Percentiles rank a stretch among this genome's conserved stretches.
phyloP scores from a whole-genome alignment of 53 echinoderm and acorn worm genomes.

The Antedon mediterranea region DNA sequence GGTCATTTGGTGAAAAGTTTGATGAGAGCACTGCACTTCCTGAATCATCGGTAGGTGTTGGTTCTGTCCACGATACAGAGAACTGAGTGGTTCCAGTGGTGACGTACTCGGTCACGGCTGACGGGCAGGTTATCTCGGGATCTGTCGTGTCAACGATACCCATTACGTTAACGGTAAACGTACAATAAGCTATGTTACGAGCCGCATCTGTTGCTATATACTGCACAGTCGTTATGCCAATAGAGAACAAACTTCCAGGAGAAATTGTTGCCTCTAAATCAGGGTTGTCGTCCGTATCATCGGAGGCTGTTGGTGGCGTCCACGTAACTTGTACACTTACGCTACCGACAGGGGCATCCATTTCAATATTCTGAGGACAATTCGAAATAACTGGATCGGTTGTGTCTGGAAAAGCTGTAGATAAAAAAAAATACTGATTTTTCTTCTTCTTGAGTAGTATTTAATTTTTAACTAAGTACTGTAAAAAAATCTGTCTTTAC shows the following conservation, averaged over 20 bases:
- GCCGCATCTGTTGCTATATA: background rate
- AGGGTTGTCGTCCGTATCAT: background rate
- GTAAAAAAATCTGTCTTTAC: no score
- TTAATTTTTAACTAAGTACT: no score
- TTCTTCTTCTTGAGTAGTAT: no score
- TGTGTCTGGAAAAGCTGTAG: background rate
- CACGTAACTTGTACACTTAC: background rate
- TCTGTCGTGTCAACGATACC: background rate
- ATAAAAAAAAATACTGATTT: background rate
- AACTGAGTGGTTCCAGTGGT: background rate
- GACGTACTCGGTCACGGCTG: background rate
- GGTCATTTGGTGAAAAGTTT: background rate
- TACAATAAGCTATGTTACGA: background rate
- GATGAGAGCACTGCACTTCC: background rate
- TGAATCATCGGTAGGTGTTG: background rate
- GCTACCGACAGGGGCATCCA: background rate
- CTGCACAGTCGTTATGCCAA: background rate
- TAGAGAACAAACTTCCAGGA: background rate
- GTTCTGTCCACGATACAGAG: background rate
- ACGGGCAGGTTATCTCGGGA: background rate
- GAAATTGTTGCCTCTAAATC: background rate
- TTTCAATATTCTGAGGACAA: background rate
- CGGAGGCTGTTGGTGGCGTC: slow-evolving; percentile 4
- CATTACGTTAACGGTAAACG: background rate
- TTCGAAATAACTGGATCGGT: background rate